Base-by-base conservation (phyloP, 2,888 invertebrate genomes). In the Cancer borealis region DNA sequence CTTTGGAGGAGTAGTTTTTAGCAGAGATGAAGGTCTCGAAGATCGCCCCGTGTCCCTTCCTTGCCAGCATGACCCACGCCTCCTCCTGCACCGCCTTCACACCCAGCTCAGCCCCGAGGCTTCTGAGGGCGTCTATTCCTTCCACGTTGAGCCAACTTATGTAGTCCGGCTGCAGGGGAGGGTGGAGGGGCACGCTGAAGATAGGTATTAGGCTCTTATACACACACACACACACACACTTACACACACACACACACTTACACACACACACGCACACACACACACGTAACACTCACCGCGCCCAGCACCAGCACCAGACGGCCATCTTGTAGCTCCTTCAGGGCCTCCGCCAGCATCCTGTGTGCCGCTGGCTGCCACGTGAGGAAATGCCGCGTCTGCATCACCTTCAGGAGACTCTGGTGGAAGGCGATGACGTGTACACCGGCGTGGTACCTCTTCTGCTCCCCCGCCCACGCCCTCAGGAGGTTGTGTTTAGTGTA, bases 301-400 rank as follows among this genome's bases (percentile, higher is more conserved):
- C 95, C 95, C 1, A 95, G 45, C 54, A 95, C 49, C 73, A 95
- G 46, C 39, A 94, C 91, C 21, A 95, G 21, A 88, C 95, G 93
- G 21, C 93, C 95, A 2, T 60, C 47, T 88, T 95, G 95, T 8
- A 93, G n/a, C 10, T 45, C 39, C 84, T 17, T 26, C 39, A 95
- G n/a, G 66, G 90, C 87, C 89, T 26, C 60, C 6, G 91, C 49
- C 84, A 95, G 84, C 84, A 94, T 93, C 87, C 87, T 93, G 90
- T 95, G 94, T 6, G 95, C 92, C 10, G 94, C 84, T 0, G 95
- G 93, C n/a, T 94, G 94, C 93, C 93, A 92, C 66, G 95, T 95
- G 54, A 92, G 90, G 93, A 95, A 95, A 30, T 90, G 94, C 12
- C 60, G 46, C 30, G 47, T 14, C 49, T 46, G 60, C 54, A 95